A percentile compares a stretch with the other conserved stretches of the same genome.
These are phyloP conservation scores for Tenthredo mesomela DNA, from an alignment of 2,888 invertebrate species.

Conservation along the genomic window DNA sequence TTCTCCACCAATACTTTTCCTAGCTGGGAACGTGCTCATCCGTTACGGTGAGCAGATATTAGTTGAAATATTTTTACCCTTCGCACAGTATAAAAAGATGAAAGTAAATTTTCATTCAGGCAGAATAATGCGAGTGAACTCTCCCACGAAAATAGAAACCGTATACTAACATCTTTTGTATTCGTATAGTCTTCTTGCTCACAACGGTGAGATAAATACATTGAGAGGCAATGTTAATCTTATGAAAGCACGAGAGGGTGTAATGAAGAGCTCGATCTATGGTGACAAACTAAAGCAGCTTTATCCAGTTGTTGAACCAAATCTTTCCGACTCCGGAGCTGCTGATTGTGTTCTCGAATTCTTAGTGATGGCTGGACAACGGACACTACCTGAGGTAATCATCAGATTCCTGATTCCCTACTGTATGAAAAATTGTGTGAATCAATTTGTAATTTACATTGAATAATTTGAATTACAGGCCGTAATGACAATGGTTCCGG, in stretches of 20 bases:
- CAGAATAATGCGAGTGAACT: not conserved
- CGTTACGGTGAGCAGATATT: constrained; percentile 85
- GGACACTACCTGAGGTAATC: constrained; percentile 91
- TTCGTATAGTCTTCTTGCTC: constrained; percentile 89
- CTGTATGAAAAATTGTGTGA: not conserved
- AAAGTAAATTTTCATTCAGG: constrained; percentile 23
- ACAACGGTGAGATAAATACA: constrained; percentile 99
- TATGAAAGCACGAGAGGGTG: constrained; percentile 99
- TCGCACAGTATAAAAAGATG: not conserved
- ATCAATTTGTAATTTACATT: not conserved
- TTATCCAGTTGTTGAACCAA: constrained; percentile 98
- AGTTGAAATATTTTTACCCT: not conserved
- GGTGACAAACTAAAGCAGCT: constrained; percentile 92
- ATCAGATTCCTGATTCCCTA: not conserved
- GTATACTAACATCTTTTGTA: constrained; percentile 35
- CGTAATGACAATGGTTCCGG: constrained; percentile 99
- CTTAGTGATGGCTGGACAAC: constrained; percentile 94
- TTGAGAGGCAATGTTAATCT: constrained; percentile 98
- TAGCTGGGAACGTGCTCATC: constrained; percentile 99
- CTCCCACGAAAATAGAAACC: constrained; percentile 36
- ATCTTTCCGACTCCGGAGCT: constrained; percentile 98
- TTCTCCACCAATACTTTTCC: constrained; percentile 99
- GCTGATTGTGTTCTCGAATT: constrained; percentile 99
- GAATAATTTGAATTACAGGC: constrained; percentile 80
- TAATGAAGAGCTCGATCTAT: constrained; percentile 93